These are phyloP conservation scores for Neostethus bicornis DNA, from an alignment of 2,797 vertebrate species.

Conservation along the genomic window DNA sequence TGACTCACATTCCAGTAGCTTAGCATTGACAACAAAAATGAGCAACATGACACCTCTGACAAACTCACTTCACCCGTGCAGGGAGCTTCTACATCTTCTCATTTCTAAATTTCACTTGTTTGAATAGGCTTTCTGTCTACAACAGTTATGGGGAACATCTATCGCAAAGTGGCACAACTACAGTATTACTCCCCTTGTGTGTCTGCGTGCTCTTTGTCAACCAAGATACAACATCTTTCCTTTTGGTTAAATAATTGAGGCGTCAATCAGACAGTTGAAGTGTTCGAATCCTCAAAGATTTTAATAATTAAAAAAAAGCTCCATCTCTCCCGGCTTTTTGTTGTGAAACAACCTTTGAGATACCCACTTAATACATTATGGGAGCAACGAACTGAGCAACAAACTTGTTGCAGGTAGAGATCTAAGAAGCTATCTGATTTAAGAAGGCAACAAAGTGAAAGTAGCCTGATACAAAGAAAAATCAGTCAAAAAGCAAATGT, in stretches of 20 bases:
- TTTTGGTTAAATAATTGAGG: conserved; percentile 67
- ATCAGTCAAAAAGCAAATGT: conserved; percentile 9
- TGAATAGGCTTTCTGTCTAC: conserved; percentile 32
- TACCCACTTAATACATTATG: conserved; percentile 29
- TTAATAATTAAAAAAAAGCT: conserved; percentile 36
- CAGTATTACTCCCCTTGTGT: conserved; percentile 49
- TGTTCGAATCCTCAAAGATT: conserved; percentile 48
- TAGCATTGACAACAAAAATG: conserved; percentile 46
- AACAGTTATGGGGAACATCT: conserved; percentile 52
- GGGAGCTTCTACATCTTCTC: conserved; percentile 27
- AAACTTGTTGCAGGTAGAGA: conserved; percentile 27
- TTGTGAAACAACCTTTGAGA: conserved; percentile 37
- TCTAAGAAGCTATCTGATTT: conserved; percentile 37
- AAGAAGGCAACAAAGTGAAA: conserved; percentile 23
- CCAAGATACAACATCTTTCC: conserved; percentile 58
- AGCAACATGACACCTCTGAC: conserved; percentile 33
- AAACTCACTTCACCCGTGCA: conserved; percentile 30
- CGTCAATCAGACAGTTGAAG: conserved; percentile 58
- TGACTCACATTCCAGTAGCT: conserved; percentile 58
- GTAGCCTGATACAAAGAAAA: conserved; percentile 8
- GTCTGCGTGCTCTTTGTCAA: conserved; percentile 34
- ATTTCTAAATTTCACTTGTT: conserved; percentile 52
- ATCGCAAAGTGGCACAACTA: conserved; percentile 39
- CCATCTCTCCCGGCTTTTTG: conserved; percentile 38
- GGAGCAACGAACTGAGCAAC: conserved; percentile 44